Evolutionary conservation across 2,797 vertebrate genomes (phyloP).

Genomic region (Pempheris klunzingeri): DNA sequence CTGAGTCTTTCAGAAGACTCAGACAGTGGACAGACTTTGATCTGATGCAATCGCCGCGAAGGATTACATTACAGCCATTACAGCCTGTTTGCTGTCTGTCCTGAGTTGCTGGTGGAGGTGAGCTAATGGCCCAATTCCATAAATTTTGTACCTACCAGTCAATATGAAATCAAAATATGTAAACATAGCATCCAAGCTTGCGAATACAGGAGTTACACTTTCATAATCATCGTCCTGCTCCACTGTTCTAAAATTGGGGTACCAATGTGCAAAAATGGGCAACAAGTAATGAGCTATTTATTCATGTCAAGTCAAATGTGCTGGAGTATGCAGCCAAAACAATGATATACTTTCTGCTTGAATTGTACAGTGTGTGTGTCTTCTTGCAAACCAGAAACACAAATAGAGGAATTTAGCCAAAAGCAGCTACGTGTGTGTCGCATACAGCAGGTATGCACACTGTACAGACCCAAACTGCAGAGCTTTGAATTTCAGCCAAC

Average conservation of each 20-base stretch:
- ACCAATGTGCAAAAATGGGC: no score
- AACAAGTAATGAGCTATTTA: background rate
- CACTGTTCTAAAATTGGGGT: background rate
- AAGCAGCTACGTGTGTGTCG: slow-evolving; percentile 40
- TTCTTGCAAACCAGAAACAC: background rate
- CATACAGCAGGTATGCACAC: slow-evolving; percentile 16
- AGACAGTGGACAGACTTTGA: no score
- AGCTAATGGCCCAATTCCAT: no score
- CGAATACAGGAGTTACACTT: no score
- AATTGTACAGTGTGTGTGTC: background rate
- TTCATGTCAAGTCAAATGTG: background rate
- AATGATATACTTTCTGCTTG: background rate
- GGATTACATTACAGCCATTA: no score
- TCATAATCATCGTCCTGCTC: background rate
- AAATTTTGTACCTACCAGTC: no score
- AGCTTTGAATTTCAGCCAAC: slow-evolving; percentile 70
- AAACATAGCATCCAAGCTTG: no score
- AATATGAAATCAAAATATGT: no score
- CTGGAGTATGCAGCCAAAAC: background rate
- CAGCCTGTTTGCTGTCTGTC: no score
- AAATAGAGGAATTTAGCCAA: slow-evolving; percentile 24
- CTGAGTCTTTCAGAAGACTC: no score
- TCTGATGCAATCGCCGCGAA: no score
- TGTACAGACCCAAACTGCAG: slow-evolving; percentile 57
- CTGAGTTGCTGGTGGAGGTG: no score